Base-by-base conservation (phyloP, 2,797 vertebrate species). In the Bovichtus variegatus region DNA sequence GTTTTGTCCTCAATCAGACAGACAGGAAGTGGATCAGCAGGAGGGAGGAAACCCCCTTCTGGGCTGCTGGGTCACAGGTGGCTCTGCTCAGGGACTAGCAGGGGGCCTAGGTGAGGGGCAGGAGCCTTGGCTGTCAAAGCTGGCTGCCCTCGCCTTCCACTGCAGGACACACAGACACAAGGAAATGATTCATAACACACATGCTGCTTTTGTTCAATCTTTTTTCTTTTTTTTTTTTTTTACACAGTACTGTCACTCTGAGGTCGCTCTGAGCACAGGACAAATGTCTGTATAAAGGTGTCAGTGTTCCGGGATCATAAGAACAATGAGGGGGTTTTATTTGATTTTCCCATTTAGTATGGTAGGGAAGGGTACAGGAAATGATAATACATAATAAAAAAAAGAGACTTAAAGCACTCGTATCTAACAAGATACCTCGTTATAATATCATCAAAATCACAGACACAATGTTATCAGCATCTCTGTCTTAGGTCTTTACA, bases 111-210 rank as follows among this genome's bases (percentile, higher is more conserved):
- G 98, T 36, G 97, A 99, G 18, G 98, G 97, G 84, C 98, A 98
- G 36, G 98, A 99, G 41, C 97, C 96, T 91, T 99, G 97, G 89
- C 98, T 99, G 96, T 99, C 98, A 57, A 99, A 97, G 92, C 98
- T 99, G 50, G 98, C 97, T 9, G 97, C 96, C 82, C 97, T 96
- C 73, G 97, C 96, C 81, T 98, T 97, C 98, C 98, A 99, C 98
- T 99, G 96, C 66, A 83, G 81, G 71, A 84, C 49, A 83, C 63
- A 84, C 75, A 90, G 7, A 89, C 75, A 86, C 73, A 80, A 68
- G 53, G 68, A 67, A 49, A 12, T 50, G 62, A 88, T 86, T 89
- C 83, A 88, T 77, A 53, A 29, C 61, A 23, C 73, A 82, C 25
- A 59, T 47, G 68, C 36, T 61, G 43, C 18, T 41, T 55, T 27